Evolutionary conservation across 2,113 vertebrate species (phyloP), one percentile per base, ranked within the genome.

Genomic region (Actenoides hombroni): DNA sequence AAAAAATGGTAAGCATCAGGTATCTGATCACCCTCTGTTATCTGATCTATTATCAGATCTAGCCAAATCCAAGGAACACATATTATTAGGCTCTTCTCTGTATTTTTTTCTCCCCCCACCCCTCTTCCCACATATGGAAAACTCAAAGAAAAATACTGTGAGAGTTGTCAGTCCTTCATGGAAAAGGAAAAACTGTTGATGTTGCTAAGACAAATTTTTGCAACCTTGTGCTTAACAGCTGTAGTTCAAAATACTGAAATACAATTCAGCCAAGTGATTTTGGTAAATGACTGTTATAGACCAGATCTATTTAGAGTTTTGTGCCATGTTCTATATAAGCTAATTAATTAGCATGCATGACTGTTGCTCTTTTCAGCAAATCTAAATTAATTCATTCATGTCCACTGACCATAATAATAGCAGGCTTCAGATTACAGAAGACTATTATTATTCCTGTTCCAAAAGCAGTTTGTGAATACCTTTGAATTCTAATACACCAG

Each of bases 371-470:
- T 96, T 91, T 88, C 25, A 83, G 74, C n/a, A 94, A 92, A 83
- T 90, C 42, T 68, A 90, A 49, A 78, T 97, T 57, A 90, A 76
- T 92, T 85, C 71, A 64, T 91, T 94, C 67, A 60, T 53, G 42
- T 82, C 80, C 77, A 78, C 44, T 88, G 75, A 84, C 81, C 56
- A 53, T 84, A 73, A 73, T 81, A 94, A 88, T 87, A 94, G 60
- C 33, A 91, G 60, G 29, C 49, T 71, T 91, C 59, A 83, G 67
- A 61, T 94, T 93, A 68, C 69, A 88, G 83, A 75, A 63, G 65
- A 42, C 37, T 74, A 12, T 78, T 91, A 37, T 63, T 78, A 86
- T 63, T 84, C 42, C 33, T 78, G 11, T 87, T 92, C 81, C 84
- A 75, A 88, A 59, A 75, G 71, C 83, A 80, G 7, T 31, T 82